Conservation (phyloP, 2,797 vertebrate genomes). For the Pampus argenteus region DNA sequence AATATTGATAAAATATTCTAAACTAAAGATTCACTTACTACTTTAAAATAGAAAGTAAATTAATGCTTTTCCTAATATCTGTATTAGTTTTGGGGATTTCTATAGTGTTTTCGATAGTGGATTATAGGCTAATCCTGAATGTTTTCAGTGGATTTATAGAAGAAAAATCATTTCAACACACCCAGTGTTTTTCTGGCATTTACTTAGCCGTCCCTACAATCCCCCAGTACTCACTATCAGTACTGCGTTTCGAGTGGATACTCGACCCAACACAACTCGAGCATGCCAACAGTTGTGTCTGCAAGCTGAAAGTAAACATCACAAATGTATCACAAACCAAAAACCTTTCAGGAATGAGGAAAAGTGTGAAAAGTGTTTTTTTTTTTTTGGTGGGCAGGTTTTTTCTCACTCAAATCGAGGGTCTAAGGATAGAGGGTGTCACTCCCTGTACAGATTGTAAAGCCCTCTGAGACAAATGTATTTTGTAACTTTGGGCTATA, state of each 20-base stretch:
- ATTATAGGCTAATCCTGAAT: neutral
- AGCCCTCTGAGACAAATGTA: no score
- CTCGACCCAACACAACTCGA: neutral
- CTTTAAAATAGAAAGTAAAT: neutral
- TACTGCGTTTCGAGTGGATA: neutral
- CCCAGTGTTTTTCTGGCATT: neutral
- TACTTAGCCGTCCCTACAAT: neutral
- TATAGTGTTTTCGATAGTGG: neutral
- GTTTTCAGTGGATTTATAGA: neutral
- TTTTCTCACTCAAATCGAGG: no score
- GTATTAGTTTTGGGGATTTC: neutral
- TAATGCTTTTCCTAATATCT: neutral
- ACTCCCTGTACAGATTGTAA: no score
- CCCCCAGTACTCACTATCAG: neutral
- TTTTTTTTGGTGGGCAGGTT: no score
- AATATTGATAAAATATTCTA: neutral
- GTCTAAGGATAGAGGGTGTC: no score
- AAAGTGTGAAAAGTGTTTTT: no score
- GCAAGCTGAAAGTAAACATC: conserved; percentile 16
- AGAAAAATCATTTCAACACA: neutral
- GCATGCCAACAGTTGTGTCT: conserved; percentile 9
- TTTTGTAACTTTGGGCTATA: no score
- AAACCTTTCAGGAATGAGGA: conserved; percentile 18
- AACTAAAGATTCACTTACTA: neutral
- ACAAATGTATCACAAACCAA: conserved; percentile 25